Base-by-base conservation (phyloP, 2,888 invertebrate species). In the Caenorhabditis afra region DNA sequence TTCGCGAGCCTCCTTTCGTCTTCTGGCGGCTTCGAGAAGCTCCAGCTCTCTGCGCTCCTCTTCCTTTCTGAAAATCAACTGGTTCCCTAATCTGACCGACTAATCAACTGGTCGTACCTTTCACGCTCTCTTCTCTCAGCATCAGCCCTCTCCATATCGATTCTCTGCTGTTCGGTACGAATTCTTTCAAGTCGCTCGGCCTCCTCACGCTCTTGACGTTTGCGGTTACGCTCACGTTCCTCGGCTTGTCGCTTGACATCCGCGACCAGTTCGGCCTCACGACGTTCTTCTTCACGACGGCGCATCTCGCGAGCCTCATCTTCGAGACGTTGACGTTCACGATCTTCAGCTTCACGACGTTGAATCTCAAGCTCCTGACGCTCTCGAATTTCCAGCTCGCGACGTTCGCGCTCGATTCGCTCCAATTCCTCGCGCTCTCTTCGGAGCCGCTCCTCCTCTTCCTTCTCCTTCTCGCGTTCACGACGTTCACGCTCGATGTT, bases 131-230 rank as follows among this genome's bases (percentile, higher is more conserved):
- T 61, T 62, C 81, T 61, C 4, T 85, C 85, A 20, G 81, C 84
- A 49, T 86, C 86, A 18, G 76, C 77, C 64, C 83, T 74, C 70
- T 88, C 88, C 76, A 83, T 76, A 59, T 87, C 88, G 41, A 86
- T 84, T 45, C 88, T 68, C 67, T 89, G 87, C 68, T 89, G 87
- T 47, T 89, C 89, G 0, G 83, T 65, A n/a, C 89, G 84, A 49
- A 88, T 82, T 41, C 83, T 64, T 53, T 89, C 89, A 22, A 89
- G 58, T 20, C 88, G 79, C 37, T 89, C 88, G 8, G 75, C 74
- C 67, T 89, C 89, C n/a, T 84, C 83, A 49, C 81, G 67, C 45
- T 86, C 86, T 57, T 86, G 83, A 22, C 78, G 81, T 44, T 82
- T 71, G 14, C 87, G 79, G 47, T 81, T 76, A 18, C 86, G 66